Conservation (phyloP, 2,113 vertebrate genomes). For the Oreochromis tanganicae region DNA sequence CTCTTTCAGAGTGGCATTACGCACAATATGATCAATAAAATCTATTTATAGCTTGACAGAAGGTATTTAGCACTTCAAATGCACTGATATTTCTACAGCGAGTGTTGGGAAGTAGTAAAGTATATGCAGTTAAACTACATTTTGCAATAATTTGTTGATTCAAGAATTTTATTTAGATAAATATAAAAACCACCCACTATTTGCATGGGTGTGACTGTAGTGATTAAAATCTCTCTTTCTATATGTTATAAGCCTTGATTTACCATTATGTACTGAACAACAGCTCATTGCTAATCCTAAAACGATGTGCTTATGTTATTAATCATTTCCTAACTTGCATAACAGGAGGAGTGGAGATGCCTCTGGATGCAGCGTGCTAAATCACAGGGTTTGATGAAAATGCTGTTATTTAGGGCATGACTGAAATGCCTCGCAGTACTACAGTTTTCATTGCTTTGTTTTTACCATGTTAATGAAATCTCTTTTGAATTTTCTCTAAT, state of each 20-base stretch:
- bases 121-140: not conserved
- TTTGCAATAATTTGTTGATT: not conserved
- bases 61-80: not conserved
- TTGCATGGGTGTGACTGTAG: not conserved
- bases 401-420: not conserved
- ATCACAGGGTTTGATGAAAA: not conserved
- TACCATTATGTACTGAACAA: not conserved
- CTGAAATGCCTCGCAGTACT: not conserved
- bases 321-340: conserved; percentile 11
- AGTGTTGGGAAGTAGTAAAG: not conserved
- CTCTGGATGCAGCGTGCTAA: not conserved
- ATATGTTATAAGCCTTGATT: not conserved
- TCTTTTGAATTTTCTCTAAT: not conserved
- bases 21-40: not conserved
- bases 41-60: not conserved
- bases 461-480: conserved; percentile 6
- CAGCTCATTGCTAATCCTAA: conserved; percentile 1
- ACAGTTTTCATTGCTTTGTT: not conserved
- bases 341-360: not conserved
- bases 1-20: not conserved
- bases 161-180: not conserved
- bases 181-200: not conserved
- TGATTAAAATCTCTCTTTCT: not conserved
- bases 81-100: not conserved
- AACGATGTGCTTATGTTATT: conserved; percentile 1